Percentiles rank a stretch among this genome's conserved stretches.
phyloP scores from a whole-genome alignment of 2,797 vertebrate genomes.

The Lophius americanus region DNA sequence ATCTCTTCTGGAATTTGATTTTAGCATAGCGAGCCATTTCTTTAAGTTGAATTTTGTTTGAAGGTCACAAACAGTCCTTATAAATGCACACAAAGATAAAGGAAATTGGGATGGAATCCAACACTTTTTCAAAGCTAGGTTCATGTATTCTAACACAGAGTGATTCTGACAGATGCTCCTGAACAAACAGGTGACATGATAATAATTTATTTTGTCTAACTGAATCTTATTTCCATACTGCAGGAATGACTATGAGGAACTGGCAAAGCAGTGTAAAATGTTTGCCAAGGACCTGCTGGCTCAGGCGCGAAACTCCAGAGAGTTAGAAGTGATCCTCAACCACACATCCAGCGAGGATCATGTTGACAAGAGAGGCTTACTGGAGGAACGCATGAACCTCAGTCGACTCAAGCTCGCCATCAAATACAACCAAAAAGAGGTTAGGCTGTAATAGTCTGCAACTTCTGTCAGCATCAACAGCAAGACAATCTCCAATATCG shows the following conservation, averaged over 20 bases:
- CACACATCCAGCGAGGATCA: slow-evolving; percentile 95
- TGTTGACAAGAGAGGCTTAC: slow-evolving; percentile 91
- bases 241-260: slow-evolving; percentile 97
- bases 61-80: too few relatives aligned
- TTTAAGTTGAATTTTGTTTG: too few relatives aligned
- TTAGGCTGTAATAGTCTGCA: slow-evolving; percentile 50
- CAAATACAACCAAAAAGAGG: slow-evolving; percentile 99
- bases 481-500: neutral
- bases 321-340: slow-evolving; percentile 97
- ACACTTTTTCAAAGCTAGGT: too few relatives aligned
- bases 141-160: too few relatives aligned
- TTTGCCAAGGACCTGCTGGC: slow-evolving; percentile 99
- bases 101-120: too few relatives aligned
- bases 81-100: too few relatives aligned
- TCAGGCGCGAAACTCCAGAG: slow-evolving; percentile 97
- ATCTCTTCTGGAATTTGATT: too few relatives aligned
- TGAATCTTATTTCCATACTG: slow-evolving; percentile 29
- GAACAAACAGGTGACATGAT: slow-evolving; percentile 15
- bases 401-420: slow-evolving; percentile 98
- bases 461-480: neutral
- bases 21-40: too few relatives aligned
- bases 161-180: neutral
- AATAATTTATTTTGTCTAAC: slow-evolving; percentile 6
- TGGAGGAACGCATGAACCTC: slow-evolving; percentile 98
- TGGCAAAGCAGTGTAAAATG: slow-evolving; percentile 98